Conservation (phyloP, 2,113 vertebrate genomes). For the Glareola pratincola region DNA sequence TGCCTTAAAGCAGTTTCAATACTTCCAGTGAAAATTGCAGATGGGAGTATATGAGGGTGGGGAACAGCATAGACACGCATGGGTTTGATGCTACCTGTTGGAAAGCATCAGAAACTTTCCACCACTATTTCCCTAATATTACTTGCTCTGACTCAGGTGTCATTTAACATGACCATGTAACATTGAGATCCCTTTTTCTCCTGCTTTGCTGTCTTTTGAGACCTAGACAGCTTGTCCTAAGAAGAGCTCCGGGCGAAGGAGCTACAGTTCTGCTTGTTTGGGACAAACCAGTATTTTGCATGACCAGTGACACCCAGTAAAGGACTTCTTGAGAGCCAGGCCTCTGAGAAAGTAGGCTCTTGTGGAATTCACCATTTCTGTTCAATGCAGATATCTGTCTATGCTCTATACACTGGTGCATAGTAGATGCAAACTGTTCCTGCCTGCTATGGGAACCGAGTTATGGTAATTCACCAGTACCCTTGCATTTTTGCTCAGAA, state of each 20-base stretch:
- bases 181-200: neutral
- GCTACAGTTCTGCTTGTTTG: neutral
- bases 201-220: neutral
- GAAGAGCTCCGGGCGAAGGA: neutral
- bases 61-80: fast-evolving
- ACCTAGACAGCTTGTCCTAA: too few relatives aligned
- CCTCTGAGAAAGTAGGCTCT: neutral
- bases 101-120: neutral
- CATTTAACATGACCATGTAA: fast-evolving
- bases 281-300: neutral
- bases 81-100: neutral
- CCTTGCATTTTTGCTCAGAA: neutral
- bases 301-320: neutral
- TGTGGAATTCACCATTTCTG: neutral
- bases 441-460: neutral
- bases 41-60: too few relatives aligned
- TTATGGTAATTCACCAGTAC: neutral
- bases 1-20: neutral
- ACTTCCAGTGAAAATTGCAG: neutral
- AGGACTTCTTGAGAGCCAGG: neutral
- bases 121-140: neutral
- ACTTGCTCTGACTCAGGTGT: neutral
- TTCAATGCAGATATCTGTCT: neutral
- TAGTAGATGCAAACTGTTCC: neutral
- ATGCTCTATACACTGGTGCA: neutral